phyloP scores from a whole-genome alignment of 23 tunicate species.

The Clavelina lepadiformis region DNA sequence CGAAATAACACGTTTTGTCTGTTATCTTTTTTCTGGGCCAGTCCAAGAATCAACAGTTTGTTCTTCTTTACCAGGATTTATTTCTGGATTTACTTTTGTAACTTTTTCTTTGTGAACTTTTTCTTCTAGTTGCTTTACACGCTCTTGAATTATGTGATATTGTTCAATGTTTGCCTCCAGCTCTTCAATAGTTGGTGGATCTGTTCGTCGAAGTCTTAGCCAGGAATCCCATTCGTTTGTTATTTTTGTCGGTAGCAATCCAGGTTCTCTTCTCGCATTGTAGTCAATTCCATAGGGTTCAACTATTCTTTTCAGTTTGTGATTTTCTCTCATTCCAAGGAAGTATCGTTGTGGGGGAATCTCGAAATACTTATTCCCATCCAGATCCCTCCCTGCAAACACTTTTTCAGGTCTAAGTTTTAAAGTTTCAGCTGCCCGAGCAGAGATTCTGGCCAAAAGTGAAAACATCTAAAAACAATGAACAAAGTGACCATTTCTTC shows the following conservation, averaged over 20 bases:
- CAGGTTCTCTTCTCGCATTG: neutral
- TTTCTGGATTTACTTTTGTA: neutral
- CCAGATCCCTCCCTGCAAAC: conserved; percentile 42
- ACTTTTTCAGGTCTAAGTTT: conserved; percentile 40
- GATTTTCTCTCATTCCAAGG: conserved; percentile 20
- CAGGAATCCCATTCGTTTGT: conserved; percentile 80
- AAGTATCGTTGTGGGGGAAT: conserved; percentile 58
- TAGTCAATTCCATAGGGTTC: conserved; percentile 16
- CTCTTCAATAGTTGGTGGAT: conserved; percentile 67
- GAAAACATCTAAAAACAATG: too few species aligned
- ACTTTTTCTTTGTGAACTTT: too few species aligned
- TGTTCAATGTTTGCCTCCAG: conserved; percentile 32
- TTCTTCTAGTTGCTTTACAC: conserved; percentile 22
- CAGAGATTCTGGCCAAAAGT: conserved; percentile 10
- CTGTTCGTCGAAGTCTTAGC: conserved; percentile 45
- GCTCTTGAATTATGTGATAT: conserved; percentile 23
- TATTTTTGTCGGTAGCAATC: conserved; percentile 5
- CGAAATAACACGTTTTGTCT: too few species aligned
- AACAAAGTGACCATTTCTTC: too few species aligned
- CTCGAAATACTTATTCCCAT: conserved; percentile 77
- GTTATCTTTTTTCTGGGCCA: conserved; percentile 16
- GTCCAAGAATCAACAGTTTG: conserved; percentile 27
- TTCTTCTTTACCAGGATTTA: neutral
- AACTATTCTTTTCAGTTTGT: conserved; percentile 33
- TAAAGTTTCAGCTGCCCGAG: conserved; percentile 11